phyloP scores from a whole-genome alignment of 2,113 vertebrate species.

The Myrmecophaga tridactyla region DNA sequence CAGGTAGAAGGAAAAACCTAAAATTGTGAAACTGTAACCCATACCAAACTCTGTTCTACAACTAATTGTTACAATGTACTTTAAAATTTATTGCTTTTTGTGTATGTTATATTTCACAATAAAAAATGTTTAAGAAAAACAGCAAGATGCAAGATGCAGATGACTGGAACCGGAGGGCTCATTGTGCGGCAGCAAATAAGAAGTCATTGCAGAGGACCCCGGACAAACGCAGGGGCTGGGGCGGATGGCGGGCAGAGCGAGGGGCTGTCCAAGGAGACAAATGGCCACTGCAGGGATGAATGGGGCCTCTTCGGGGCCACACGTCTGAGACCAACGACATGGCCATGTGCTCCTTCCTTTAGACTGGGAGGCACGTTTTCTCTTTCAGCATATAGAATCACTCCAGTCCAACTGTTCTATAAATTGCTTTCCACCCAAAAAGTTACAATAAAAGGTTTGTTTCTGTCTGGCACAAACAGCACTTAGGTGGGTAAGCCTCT shows the following conservation, averaged over 20 bases:
- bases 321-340: accelerated
- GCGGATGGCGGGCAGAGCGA: too few relatives aligned
- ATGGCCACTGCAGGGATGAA: neutral
- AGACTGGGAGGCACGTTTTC: neutral
- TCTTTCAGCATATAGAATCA: neutral
- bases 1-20: too few relatives aligned
- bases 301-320: neutral
- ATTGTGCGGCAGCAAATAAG: accelerated
- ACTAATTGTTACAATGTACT: too few relatives aligned
- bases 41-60: too few relatives aligned
- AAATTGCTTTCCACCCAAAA: neutral
- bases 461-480: neutral
- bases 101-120: too few relatives aligned
- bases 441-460: neutral
- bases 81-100: too few relatives aligned
- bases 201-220: too few relatives aligned
- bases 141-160: neutral
- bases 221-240: accelerated
- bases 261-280: too few relatives aligned
- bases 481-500: too few relatives aligned
- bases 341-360: accelerated
- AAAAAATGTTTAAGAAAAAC: too few relatives aligned
- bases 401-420: neutral
- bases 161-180: neutral
- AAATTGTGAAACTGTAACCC: too few relatives aligned